Conservation (phyloP, 2,888 invertebrate species). For the Ophioninae sp. region DNA sequence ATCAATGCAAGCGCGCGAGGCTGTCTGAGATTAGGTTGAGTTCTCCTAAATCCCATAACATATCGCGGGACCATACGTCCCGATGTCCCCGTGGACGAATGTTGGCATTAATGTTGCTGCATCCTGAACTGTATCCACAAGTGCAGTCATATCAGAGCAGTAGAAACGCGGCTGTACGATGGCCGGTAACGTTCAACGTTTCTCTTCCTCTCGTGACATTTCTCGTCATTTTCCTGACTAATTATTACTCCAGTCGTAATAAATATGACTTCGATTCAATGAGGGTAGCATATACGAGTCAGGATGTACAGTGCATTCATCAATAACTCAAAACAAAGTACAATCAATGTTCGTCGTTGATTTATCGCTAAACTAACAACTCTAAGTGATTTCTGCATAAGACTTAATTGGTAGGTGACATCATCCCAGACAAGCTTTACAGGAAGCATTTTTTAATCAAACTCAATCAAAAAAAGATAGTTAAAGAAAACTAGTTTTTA, state of each 20-base stretch:
- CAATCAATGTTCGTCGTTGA: too few species aligned
- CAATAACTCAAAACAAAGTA: too few species aligned
- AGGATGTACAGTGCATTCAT: too few species aligned
- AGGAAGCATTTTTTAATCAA: too few species aligned
- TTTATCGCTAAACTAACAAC: too few species aligned
- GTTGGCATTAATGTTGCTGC: slow-evolving; percentile 41
- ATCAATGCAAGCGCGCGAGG: slow-evolving; percentile 39
- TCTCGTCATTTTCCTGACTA: background rate
- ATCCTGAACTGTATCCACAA: background rate
- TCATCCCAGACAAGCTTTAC: too few species aligned
- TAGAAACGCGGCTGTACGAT: slow-evolving; percentile 20
- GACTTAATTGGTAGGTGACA: too few species aligned
- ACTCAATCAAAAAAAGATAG: too few species aligned
- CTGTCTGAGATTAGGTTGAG: slow-evolving; percentile 49
- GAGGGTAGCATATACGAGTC: too few species aligned
- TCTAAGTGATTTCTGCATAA: too few species aligned
- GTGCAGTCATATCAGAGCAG: slow-evolving; percentile 6
- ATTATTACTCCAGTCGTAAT: background rate
- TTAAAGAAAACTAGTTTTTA: too few species aligned
- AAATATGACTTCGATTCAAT: too few species aligned
- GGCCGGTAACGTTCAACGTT: background rate
- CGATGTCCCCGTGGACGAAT: slow-evolving; percentile 28
- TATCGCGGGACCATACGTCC: slow-evolving; percentile 48
- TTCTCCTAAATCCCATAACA: slow-evolving; percentile 50
- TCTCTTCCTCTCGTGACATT: background rate